Base-by-base conservation (phyloP, 2,113 vertebrate species). In the Phalacrocorax pelagicus region DNA sequence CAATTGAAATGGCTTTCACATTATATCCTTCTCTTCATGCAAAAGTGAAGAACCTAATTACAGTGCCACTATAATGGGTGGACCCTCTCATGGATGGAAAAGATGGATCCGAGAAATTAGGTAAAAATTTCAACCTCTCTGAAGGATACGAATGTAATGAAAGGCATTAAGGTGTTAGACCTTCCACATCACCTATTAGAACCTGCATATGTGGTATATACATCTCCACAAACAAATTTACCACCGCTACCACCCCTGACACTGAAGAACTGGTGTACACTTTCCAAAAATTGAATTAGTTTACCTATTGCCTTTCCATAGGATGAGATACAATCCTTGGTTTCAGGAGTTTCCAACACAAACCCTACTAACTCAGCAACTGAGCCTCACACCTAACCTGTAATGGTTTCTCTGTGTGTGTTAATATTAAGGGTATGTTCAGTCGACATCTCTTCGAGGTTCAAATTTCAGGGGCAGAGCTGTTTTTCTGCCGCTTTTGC, bases 331-430 rank as follows among this genome's bases (percentile, higher is more conserved):
- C 70, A 90, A 34, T 16, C 12, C 12, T 62, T 70, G 14, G 34
- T 91, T 89, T 36, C 44, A 58, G 49, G 47, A 46, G 5, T 40
- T 81, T 58, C 58, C 32, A 44, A 30, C 30, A 77, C 40, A 61
- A 81, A 72, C 11, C 32, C 34, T 72, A 15, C 34, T 67, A 34
- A 81, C 24, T 59, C 63, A 66, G 13, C 9, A 61, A 18, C 24
- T 6, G 7, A 66, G 12, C 29, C 49, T 61, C 32, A n/a, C 23
- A 4, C 15, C 49, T 61, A 15, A 32, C 9, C 19, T 40, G 9
- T 21, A 72, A 24, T 0, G 0, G 1, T 40, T 82, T 83, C 69
- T 36, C 27, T 30, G 0, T 4, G 1, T 46, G 27, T 63, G 24
- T 78, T 55, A 72, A 27, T 82, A 40, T 57, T 34, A 70, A 55